Conservation (phyloP, 2,113 vertebrate species). For the Capreolus pygargus region DNA sequence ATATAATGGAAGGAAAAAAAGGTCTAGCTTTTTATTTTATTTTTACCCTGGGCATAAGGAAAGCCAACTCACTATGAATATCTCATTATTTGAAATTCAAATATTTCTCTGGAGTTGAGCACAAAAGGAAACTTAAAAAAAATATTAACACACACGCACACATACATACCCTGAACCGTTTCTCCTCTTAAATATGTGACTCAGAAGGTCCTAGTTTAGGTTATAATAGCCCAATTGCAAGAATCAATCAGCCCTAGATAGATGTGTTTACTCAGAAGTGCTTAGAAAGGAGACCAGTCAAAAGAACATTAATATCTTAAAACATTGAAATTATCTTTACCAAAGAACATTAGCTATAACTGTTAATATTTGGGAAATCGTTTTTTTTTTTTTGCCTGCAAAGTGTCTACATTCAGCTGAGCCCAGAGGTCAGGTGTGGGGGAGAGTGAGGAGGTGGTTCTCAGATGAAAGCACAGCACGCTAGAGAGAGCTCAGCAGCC, state of each 20-base stretch:
- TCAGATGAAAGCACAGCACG: not conserved
- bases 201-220: conserved; percentile 55
- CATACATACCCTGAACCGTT: not conserved
- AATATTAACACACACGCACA: conserved; percentile 49
- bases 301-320: conserved; percentile 64
- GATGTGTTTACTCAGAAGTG: conserved; percentile 59
- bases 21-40: not conserved
- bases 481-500: not conserved
- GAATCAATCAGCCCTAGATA: conserved; percentile 71
- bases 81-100: conserved; percentile 80
- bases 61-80: conserved; percentile 57
- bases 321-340: conserved; percentile 58
- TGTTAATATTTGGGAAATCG: conserved; percentile 46
- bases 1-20: not conserved
- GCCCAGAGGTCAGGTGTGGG: not conserved
- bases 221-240: conserved; percentile 65
- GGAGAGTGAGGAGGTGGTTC: not conserved
- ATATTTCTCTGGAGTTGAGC: conserved; percentile 58
- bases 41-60: conserved; percentile 48
- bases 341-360: conserved; percentile 16
- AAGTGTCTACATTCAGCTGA: conserved; percentile 15
- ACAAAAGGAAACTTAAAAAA: conserved; percentile 62
- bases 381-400: not conserved
- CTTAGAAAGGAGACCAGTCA: conserved; percentile 63
- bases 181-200: conserved; percentile 51